These are phyloP conservation scores for Myotis findleyi DNA, from an alignment of 2,797 vertebrate species.

Conservation along the genomic window DNA sequence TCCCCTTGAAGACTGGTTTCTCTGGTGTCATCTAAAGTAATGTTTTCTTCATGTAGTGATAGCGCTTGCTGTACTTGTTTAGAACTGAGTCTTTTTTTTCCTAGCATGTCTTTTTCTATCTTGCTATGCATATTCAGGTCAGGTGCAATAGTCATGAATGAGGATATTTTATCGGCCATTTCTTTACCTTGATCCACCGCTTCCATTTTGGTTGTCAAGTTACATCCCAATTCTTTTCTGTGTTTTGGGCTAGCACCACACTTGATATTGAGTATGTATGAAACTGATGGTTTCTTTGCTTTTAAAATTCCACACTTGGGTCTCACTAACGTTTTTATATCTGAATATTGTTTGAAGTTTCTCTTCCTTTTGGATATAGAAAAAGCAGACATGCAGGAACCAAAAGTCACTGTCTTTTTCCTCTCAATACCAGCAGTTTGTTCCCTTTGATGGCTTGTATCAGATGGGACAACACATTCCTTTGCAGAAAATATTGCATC, in stretches of 20 bases:
- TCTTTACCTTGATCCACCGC: not conserved
- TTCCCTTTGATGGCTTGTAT: not conserved
- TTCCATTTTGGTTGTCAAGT: conserved; percentile 11
- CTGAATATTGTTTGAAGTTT: conserved; percentile 35
- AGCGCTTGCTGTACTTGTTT: not conserved
- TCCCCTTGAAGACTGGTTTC: conserved; percentile 13
- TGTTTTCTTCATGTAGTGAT: not conserved
- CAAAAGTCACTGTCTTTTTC: not conserved
- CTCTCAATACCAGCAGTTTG: not conserved
- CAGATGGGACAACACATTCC: not conserved
- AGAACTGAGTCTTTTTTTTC: not conserved
- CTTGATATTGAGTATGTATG: conserved; percentile 32
- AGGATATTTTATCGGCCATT: not conserved
- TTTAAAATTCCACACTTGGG: conserved; percentile 22
- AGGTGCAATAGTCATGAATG: not conserved
- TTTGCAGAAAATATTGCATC: conserved; percentile 20
- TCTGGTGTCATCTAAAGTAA: conserved; percentile 6
- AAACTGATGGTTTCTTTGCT: conserved; percentile 30
- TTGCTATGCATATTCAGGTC: not conserved
- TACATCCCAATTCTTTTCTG: not conserved
- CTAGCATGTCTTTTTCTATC: not conserved
- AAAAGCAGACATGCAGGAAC: not conserved
- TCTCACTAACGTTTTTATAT: not conserved
- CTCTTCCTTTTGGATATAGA: conserved; percentile 9
- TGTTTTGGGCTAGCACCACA: not conserved